Conservation (phyloP, 2,888 invertebrate genomes). For the Boloria euphrosyne region DNA sequence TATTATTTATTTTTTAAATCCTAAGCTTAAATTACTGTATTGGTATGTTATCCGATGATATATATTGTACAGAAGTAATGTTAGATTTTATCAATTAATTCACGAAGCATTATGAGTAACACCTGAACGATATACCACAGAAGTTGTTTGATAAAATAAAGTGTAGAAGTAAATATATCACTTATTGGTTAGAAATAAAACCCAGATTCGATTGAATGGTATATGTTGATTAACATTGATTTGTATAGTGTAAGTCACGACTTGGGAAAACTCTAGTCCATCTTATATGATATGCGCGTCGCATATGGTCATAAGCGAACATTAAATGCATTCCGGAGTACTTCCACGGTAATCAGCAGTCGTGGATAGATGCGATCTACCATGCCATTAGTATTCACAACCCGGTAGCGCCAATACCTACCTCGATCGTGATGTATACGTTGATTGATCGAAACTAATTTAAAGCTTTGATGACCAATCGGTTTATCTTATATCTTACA, state of each 20-base stretch:
- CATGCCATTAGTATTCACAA: conserved; percentile 21
- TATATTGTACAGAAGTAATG: background rate
- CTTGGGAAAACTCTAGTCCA: conserved; percentile 42
- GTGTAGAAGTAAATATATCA: background rate
- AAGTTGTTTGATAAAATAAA: background rate
- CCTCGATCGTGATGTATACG: conserved; percentile 4
- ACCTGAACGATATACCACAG: background rate
- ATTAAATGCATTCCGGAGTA: conserved; percentile 39
- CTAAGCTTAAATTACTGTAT: background rate
- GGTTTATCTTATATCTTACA: too few relatives aligned
- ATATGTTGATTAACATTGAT: background rate
- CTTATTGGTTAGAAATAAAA: background rate
- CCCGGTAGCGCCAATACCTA: conserved; percentile 21
- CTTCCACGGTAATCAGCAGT: conserved; percentile 26
- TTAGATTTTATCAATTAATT: conserved; percentile 21
- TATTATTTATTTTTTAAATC: too few relatives aligned
- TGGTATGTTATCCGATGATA: background rate
- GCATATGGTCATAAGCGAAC: conserved; percentile 40
- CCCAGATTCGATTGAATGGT: conserved; percentile 1
- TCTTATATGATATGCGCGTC: conserved; percentile 39
- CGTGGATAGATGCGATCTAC: conserved; percentile 29
- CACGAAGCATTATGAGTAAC: conserved; percentile 12
- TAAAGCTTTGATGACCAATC: too few relatives aligned
- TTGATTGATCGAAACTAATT: background rate
- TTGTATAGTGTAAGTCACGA: conserved; percentile 40